Evolutionary conservation across 2,113 vertebrate species (phyloP), one percentile per base, ranked within the genome.

Genomic region (Sinocyclocheilus maitianheensis): DNA sequence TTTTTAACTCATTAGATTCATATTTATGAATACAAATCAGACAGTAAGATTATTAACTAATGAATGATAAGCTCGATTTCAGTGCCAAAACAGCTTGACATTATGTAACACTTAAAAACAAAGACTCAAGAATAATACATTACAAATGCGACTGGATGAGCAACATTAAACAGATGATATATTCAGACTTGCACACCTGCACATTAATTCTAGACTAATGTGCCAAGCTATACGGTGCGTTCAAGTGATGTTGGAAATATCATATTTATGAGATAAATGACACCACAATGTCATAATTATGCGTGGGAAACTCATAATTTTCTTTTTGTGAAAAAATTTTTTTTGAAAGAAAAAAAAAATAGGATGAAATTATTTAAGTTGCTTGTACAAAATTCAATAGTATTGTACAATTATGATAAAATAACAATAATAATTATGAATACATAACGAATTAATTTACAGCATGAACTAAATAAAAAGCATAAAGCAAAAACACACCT

Each of bases 101-200:
- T 14, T 67, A 30, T 34, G 13, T 69, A 69, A 69, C 65, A 16
- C 2, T 8, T 18, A 69, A 34, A 34, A 69, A 69, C 65, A 69
- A 30, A 34, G 26, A 69, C 26, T 34, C 65, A 1, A 34, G 26
- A 69, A 2, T 69, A 34, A 69, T 34, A 69, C 24, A 69, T 69
- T 69, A 46, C 43, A 43, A 43, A 43, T 43, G 16, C 8, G 26
- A 69, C 65, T 69, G 26, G 5, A 69, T 34, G 65, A 69, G 26
- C 65, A 69, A 69, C 65, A 34, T 67, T 67, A 67, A 26, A 67
- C 26, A 67, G 65, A 67, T 69, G 65, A 69, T 18, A 67, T 69
- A 18, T 69, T 69, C 65, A 69, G 14, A 69, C 6, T 69, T 69
- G 65, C 65, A 18, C 26, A 69, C 65, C 26, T 34, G 26, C 65